These are phyloP conservation scores for Zaprionus lachaisei DNA, from an alignment of 1,140 invertebrate genomes.

Conservation along the genomic window DNA sequence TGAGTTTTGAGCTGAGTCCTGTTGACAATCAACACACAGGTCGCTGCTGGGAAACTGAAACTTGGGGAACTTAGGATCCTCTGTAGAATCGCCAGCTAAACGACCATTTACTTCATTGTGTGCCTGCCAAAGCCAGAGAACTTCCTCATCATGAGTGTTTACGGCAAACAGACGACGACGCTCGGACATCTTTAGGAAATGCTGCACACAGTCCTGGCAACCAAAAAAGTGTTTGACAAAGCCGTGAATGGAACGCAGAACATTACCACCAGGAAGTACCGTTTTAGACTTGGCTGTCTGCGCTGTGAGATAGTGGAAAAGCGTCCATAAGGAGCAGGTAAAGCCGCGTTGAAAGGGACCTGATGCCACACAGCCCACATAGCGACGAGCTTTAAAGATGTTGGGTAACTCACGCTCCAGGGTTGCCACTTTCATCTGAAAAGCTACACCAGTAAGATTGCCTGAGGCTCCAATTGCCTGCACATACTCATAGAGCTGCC, in stretches of 20 bases:
- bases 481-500: conserved; percentile 21
- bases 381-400: conserved; percentile 86
- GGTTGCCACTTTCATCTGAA: conserved; percentile 28
- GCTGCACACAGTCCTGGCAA: conserved; percentile 93
- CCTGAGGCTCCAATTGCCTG: background rate
- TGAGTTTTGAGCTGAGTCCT: background rate
- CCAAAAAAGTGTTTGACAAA: conserved; percentile 97
- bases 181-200: conserved; percentile 92
- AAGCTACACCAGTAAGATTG: conserved; percentile 28
- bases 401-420: conserved; percentile 23
- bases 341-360: conserved; percentile 91
- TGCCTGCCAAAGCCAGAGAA: conserved; percentile 97
- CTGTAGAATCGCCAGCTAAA: conserved; percentile 92
- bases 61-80: conserved; percentile 96
- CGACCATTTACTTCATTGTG: conserved; percentile 97
- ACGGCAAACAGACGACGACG: conserved; percentile 87
- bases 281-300: conserved; percentile 87
- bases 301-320: conserved; percentile 97
- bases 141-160: conserved; percentile 88
- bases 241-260: conserved; percentile 91
- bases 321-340: conserved; percentile 96
- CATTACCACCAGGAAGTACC: conserved; percentile 85
- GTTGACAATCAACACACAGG: conserved; percentile 88
- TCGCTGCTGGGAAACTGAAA: conserved; percentile 92
- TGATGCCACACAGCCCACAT: conserved; percentile 87